Evolutionary conservation across 1,140 invertebrate species (phyloP).

Genomic region (Diuraphis noxia): DNA sequence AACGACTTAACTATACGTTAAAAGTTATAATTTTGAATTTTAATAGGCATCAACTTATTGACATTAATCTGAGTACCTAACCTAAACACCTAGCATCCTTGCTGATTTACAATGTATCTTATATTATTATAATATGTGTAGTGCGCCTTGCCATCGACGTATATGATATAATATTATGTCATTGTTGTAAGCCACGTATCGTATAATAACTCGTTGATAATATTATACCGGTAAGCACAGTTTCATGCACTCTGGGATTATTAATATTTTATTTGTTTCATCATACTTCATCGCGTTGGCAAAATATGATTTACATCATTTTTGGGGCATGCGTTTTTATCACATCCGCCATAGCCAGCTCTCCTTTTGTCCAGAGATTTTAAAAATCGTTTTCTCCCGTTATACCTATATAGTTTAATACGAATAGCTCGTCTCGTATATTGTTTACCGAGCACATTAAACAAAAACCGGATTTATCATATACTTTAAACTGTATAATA

Average conservation of each 20-base stretch:
- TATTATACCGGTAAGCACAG: neutral
- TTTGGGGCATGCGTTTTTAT: conserved; percentile 23
- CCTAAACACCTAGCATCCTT: neutral
- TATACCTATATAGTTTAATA: no score
- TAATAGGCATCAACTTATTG: neutral
- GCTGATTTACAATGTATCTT: no score
- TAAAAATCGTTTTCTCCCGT: neutral
- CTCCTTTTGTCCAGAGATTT: conserved; percentile 6
- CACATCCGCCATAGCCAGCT: neutral
- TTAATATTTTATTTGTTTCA: neutral
- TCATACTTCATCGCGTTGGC: neutral
- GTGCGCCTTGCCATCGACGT: neutral
- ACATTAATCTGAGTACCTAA: neutral
- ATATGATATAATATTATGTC: neutral
- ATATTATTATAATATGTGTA: neutral
- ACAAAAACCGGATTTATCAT: conserved; percentile 1
- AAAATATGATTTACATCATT: conserved; percentile 23
- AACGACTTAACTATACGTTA: neutral
- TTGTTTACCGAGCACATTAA: conserved; percentile 12
- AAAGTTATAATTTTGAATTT: neutral
- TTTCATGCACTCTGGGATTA: neutral
- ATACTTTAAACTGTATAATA: no score
- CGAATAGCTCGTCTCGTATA: neutral
- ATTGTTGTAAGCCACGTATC: neutral
- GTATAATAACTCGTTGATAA: neutral